phyloP scores from a whole-genome alignment of 1,140 invertebrate species.

The Heliconius nattereri region DNA sequence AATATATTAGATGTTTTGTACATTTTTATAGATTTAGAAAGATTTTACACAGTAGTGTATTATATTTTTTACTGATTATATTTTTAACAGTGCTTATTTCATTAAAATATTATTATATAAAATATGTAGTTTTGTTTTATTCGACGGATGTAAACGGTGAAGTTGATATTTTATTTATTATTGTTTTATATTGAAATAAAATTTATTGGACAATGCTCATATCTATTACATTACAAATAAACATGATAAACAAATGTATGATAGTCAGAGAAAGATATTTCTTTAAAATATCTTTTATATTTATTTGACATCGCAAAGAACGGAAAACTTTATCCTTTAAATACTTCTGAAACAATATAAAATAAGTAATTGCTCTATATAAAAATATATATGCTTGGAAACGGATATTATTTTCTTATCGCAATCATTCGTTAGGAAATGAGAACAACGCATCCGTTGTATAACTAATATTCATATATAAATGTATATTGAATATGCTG shows the following conservation, averaged over 20 bases:
- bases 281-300: too few relatives aligned
- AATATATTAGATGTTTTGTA: slow-evolving; percentile 31
- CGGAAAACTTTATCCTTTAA: too few relatives aligned
- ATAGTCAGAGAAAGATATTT: too few relatives aligned
- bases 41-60: not conserved
- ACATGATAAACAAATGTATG: too few relatives aligned
- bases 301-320: too few relatives aligned
- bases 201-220: too few relatives aligned
- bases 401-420: not conserved
- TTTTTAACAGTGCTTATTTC: not conserved
- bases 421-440: slow-evolving; percentile 3
- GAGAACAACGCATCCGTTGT: not conserved
- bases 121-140: not conserved
- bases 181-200: too few relatives aligned
- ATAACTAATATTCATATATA: not conserved
- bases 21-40: not conserved
- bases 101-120: not conserved
- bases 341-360: not conserved
- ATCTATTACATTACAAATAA: too few relatives aligned
- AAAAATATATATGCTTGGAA: not conserved
- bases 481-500: not conserved
- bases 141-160: not conserved
- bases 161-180: not conserved
- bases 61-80: not conserved
- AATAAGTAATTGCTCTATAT: not conserved